Evolutionary conservation across 1,140 invertebrate species (phyloP).

Genomic region (Brachionus paranguensis): DNA sequence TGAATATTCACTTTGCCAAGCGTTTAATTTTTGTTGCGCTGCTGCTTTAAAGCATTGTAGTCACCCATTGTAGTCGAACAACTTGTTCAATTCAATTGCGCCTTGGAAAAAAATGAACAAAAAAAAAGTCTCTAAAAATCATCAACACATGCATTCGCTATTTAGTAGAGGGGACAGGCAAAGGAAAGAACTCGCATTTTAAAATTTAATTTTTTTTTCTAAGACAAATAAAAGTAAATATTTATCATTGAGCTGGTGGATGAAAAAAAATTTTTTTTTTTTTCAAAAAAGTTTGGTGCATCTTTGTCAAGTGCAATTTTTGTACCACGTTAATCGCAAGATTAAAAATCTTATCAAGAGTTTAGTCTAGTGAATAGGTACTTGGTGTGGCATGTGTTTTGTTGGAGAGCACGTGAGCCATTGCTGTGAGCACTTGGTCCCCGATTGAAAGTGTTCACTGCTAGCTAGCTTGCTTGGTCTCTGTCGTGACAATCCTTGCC

Average conservation of each 20-base stretch:
- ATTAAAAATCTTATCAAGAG: background rate
- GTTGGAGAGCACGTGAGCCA: background rate
- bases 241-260: background rate
- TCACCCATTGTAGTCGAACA: background rate
- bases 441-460: background rate
- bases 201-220: background rate
- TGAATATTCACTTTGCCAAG: background rate
- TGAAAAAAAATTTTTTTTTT: background rate
- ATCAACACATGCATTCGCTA: background rate
- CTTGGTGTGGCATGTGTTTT: background rate
- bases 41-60: background rate
- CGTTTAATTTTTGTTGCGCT: background rate
- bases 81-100: background rate
- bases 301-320: background rate
- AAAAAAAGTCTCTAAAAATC: too few relatives aligned
- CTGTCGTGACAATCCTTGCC: background rate
- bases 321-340: background rate
- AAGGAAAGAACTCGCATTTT: background rate
- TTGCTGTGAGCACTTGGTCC: background rate
- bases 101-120: background rate
- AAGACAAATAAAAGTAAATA: background rate
- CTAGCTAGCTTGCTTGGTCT: background rate
- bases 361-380: background rate
- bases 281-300: background rate
- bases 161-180: background rate